Conservation (phyloP, 2,888 invertebrate genomes). For the Cheilosia vernalis region DNA sequence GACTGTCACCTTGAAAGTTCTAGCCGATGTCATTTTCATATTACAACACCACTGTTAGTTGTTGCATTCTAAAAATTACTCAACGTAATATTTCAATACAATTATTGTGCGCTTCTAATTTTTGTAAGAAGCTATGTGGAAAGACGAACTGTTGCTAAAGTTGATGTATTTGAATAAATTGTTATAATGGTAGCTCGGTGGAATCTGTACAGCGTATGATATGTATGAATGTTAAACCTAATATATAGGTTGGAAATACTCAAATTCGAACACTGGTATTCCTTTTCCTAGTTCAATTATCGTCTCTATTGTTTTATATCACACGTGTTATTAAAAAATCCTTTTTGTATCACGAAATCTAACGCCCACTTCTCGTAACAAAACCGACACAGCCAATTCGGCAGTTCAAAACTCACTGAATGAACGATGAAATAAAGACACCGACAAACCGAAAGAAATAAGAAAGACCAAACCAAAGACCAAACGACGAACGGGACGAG, state of each 20-base stretch:
- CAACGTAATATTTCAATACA: conserved; percentile 50
- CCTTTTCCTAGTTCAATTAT: conserved; percentile 46
- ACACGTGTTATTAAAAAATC: conserved; percentile 45
- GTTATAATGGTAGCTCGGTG: not conserved
- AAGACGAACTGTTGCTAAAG: conserved; percentile 8
- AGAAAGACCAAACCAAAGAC: too few species aligned
- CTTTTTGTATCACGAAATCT: not conserved
- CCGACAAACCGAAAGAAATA: too few species aligned
- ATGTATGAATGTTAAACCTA: too few species aligned
- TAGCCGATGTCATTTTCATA: conserved; percentile 75
- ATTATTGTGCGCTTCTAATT: conserved; percentile 30
- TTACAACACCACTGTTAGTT: conserved; percentile 65
- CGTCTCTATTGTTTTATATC: conserved; percentile 37
- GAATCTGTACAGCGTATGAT: not conserved
- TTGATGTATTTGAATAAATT: not conserved
- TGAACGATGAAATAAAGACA: not conserved
- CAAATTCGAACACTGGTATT: conserved; percentile 43
- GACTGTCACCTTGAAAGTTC: conserved; percentile 73
- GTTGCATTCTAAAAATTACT: conserved; percentile 74
- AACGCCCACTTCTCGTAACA: not conserved
- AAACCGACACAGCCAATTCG: conserved; percentile 11
- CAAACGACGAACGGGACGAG: too few species aligned
- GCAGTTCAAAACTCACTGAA: conserved; percentile 52
- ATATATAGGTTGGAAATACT: too few species aligned
- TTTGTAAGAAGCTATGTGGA: conserved; percentile 21